Percentiles rank a stretch among this genome's conserved stretches.
Evolutionary conservation across 2,113 vertebrate genomes (phyloP).

Genomic region (Bufo gargarizans): DNA sequence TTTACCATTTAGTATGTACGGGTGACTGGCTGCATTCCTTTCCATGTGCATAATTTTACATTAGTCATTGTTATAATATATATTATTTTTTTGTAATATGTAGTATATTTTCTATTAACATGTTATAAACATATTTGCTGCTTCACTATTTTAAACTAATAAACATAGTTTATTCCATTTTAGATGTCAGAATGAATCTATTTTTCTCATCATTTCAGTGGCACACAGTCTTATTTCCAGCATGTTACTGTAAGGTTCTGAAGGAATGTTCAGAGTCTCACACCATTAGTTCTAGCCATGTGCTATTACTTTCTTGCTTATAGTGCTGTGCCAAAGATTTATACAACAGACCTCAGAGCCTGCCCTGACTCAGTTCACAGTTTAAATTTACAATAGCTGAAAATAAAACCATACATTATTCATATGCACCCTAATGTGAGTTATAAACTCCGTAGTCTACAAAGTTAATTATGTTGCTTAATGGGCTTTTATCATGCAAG

Average conservation of each 20-base stretch:
- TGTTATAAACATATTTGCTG: not conserved
- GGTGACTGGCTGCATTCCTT: no score
- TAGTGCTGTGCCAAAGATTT: constrained; percentile 58
- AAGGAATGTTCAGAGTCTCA: not conserved
- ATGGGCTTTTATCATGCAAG: constrained; percentile 55
- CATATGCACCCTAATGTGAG: not conserved
- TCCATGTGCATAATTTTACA: no score
- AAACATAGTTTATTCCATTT: not conserved
- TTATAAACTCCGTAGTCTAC: constrained; percentile 54
- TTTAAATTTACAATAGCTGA: constrained; percentile 55
- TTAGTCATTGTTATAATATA: not conserved
- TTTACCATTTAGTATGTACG: no score
- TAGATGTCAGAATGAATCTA: not conserved
- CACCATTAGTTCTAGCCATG: constrained; percentile 64
- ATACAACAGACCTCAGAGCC: constrained; percentile 61
- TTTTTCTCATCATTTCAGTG: not conserved
- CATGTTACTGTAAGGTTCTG: constrained; percentile 46
- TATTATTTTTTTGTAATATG: not conserved
- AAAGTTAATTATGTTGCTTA: constrained; percentile 60
- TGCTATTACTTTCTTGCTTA: constrained; percentile 59
- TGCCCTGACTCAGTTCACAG: constrained; percentile 43
- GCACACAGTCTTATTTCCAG: constrained; percentile 51
- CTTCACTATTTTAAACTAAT: not conserved
- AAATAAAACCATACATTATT: constrained; percentile 56
- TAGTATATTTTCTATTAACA: not conserved